Percentiles rank a stretch among this genome's conserved stretches.
Evolutionary conservation across 1,140 invertebrate genomes (phyloP).

Genomic region (Trichoplusia ni): DNA sequence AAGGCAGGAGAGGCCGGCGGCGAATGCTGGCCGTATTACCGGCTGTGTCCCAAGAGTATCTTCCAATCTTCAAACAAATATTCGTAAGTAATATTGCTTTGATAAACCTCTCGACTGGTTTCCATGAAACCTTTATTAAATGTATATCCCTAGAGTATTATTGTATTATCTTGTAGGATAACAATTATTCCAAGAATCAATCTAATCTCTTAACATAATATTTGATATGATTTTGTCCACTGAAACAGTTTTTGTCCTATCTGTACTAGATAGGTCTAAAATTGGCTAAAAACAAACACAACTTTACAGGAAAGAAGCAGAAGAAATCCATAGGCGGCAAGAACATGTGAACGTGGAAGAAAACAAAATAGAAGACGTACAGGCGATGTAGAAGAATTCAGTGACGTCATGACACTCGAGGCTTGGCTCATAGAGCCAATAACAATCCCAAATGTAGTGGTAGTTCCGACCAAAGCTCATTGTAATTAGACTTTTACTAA

Average conservation of each 20-base stretch:
- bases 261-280: too few species aligned
- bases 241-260: too few species aligned
- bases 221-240: too few species aligned
- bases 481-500: constrained; percentile 56
- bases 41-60: constrained; percentile 90
- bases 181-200: too few species aligned
- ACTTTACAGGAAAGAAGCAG: constrained; percentile 76
- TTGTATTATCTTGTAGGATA: too few species aligned
- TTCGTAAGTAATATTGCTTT: constrained; percentile 76
- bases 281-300: too few species aligned
- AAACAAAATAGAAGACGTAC: constrained; percentile 64
- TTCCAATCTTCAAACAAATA: constrained; percentile 87
- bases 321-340: constrained; percentile 68
- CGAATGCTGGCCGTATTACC: constrained; percentile 93
- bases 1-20: constrained; percentile 87
- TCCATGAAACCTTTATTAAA: too few species aligned
- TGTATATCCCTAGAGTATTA: too few species aligned
- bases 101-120: too few species aligned
- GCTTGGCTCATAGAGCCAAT: constrained; percentile 19
- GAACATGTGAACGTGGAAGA: constrained; percentile 60
- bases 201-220: too few species aligned
- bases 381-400: constrained; percentile 61
- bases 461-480: constrained; percentile 76
- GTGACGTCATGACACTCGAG: constrained; percentile 19
- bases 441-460: constrained; percentile 69